Conservation (phyloP, 2,113 vertebrate genomes). For the Poeciliopsis turrubarensis region DNA sequence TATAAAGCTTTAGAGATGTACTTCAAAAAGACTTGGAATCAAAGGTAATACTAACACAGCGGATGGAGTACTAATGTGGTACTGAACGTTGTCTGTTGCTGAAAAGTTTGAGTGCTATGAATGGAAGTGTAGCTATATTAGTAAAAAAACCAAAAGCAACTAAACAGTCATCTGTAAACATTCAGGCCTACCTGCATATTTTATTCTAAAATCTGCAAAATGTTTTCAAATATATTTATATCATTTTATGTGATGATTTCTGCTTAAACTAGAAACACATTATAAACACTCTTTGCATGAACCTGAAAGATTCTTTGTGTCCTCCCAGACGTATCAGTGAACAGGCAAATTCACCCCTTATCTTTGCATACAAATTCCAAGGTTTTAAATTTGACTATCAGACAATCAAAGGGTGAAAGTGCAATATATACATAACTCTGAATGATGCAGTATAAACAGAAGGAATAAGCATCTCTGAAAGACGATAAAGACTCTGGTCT, state of each 20-base stretch:
- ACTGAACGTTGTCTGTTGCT: background rate
- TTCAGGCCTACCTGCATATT: background rate
- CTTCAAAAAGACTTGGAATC: no score
- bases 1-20: no score
- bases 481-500: slow-evolving; percentile 71
- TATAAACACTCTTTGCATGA: background rate
- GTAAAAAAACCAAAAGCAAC: no score
- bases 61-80: no score
- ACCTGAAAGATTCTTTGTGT: slow-evolving; percentile 42
- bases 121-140: background rate
- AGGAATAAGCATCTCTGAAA: slow-evolving; percentile 45
- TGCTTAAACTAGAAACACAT: no score
- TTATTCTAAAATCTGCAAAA: background rate
- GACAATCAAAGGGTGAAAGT: slow-evolving; percentile 84
- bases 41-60: no score
- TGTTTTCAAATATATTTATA: background rate
- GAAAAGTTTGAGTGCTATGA: background rate
- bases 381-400: slow-evolving; percentile 76
- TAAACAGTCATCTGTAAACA: no score
- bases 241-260: background rate
- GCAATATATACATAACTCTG: slow-evolving; percentile 75
- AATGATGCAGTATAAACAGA: slow-evolving; percentile 52
- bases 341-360: slow-evolving; percentile 52
- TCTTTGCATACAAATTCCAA: slow-evolving; percentile 59
- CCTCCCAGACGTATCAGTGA: slow-evolving; percentile 61